Conservation (phyloP, 2,113 vertebrate species). For the Chloebia gouldiae region DNA sequence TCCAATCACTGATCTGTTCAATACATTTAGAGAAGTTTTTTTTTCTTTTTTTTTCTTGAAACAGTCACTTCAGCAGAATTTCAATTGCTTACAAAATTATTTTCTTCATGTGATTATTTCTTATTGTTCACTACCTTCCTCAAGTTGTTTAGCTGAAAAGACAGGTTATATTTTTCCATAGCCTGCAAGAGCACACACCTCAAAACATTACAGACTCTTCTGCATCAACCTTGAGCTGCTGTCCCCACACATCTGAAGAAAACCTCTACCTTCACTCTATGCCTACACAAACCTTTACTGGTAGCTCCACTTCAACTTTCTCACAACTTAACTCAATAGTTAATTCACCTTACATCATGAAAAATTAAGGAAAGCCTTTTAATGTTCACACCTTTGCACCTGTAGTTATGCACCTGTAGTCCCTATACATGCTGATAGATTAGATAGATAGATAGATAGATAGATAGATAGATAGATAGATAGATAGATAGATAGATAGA, state of each 20-base stretch:
- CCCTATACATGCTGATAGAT: too few relatives aligned
- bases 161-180: background rate
- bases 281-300: background rate
- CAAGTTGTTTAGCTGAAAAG: background rate
- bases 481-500: too few relatives aligned
- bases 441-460: too few relatives aligned
- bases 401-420: background rate
- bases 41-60: background rate
- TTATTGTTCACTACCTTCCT: background rate
- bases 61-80: background rate
- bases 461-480: too few relatives aligned
- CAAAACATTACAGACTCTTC: background rate
- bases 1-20: conserved; percentile 16
- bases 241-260: background rate
- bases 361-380: background rate
- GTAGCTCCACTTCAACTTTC: background rate
- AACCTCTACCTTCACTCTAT: background rate
- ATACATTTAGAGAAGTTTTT: background rate
- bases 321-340: background rate
- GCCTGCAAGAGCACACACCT: background rate
- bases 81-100: background rate
- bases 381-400: background rate
- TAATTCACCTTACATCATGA: background rate
- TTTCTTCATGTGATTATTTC: background rate
- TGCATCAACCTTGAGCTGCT: background rate